These are phyloP conservation scores for Potorous gilbertii DNA, from an alignment of 2,797 vertebrate species.

Conservation along the genomic window DNA sequence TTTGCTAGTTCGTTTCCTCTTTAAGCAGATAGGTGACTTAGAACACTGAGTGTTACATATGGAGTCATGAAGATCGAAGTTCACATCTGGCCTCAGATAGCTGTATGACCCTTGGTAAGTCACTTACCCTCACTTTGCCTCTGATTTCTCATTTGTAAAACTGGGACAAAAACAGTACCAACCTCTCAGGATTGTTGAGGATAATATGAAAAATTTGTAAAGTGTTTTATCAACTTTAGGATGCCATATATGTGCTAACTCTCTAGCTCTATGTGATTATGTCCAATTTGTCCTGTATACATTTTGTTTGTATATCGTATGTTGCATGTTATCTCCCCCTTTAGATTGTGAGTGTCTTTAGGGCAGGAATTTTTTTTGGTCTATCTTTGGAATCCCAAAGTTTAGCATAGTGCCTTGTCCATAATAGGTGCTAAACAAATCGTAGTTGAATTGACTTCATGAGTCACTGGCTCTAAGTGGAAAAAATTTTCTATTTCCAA, in stretches of 20 bases:
- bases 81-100: background rate
- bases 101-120: background rate
- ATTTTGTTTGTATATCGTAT: background rate
- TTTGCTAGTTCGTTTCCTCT: background rate
- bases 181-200: background rate
- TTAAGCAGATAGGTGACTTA: background rate
- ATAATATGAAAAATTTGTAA: background rate
- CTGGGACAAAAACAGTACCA: background rate
- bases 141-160: background rate
- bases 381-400: background rate
- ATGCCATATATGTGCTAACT: background rate
- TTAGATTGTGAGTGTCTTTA: background rate
- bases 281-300: background rate
- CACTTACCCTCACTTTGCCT: background rate
- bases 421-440: background rate
- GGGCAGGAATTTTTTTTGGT: background rate
- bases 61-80: background rate
- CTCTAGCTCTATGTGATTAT: background rate
- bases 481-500: background rate
- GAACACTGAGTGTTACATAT: background rate
- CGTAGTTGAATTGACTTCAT: background rate
- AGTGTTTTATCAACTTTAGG: background rate
- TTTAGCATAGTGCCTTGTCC: background rate
- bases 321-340: background rate
- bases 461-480: background rate